Evolutionary conservation across 2,888 invertebrate species (phyloP).

Genomic region (Spisula subtruncata): DNA sequence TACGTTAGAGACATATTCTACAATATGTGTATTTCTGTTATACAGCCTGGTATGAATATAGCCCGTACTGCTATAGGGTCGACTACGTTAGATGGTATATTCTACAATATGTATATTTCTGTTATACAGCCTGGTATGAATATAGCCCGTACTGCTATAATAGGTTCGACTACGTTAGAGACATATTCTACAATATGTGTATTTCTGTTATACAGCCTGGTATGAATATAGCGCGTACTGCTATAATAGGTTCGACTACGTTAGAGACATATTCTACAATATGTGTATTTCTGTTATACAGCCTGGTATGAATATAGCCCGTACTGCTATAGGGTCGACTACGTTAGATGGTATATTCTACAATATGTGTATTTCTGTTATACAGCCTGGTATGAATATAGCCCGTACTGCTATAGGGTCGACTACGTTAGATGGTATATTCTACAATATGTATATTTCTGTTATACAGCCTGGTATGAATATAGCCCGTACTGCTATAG

Average conservation of each 20-base stretch:
- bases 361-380: slow-evolving; percentile 58
- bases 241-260: too few relatives aligned
- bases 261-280: too few relatives aligned
- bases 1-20: too few relatives aligned
- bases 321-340: slow-evolving; percentile 86
- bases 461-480: too few relatives aligned
- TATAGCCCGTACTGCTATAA: too few relatives aligned
- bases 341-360: slow-evolving; percentile 83
- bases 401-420: slow-evolving; percentile 86
- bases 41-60: slow-evolving; percentile 83
- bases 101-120: slow-evolving; percentile 71
- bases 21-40: neutral
- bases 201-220: too few relatives aligned
- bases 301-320: slow-evolving; percentile 84
- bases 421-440: slow-evolving; percentile 81
- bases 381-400: slow-evolving; percentile 83
- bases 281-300: slow-evolving; percentile 37
- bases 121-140: too few relatives aligned
- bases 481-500: too few relatives aligned
- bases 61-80: slow-evolving; percentile 86
- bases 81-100: slow-evolving; percentile 81
- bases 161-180: too few relatives aligned
- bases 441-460: slow-evolving; percentile 70
- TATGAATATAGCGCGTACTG: too few relatives aligned
- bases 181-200: too few relatives aligned